Evolutionary conservation across 2,797 vertebrate species (phyloP).

Genomic region (Cottoperca gobio): DNA sequence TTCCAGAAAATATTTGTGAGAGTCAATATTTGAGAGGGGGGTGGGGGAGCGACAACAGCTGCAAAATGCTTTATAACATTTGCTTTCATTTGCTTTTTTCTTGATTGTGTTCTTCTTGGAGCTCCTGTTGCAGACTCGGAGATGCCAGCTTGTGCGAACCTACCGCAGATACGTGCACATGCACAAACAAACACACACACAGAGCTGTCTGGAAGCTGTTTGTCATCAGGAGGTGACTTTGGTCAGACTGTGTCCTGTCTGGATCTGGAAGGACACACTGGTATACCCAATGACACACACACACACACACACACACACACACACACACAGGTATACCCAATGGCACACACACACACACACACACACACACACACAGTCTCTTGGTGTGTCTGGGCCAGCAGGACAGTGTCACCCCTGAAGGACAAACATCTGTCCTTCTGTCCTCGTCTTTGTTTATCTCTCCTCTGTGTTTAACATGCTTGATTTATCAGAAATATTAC

Average conservation of each 20-base stretch:
- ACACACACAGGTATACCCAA: constrained; percentile 14
- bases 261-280: constrained; percentile 60
- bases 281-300: not conserved
- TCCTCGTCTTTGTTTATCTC: not conserved
- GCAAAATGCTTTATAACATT: constrained; percentile 22
- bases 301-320: constrained; percentile 16
- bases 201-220: constrained; percentile 49
- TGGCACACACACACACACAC: too few relatives aligned
- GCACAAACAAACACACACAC: not conserved
- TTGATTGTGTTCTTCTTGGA: constrained; percentile 25
- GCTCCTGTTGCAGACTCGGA: not conserved
- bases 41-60: constrained; percentile 1
- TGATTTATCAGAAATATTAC: not conserved
- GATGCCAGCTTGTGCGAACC: not conserved
- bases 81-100: constrained; percentile 25
- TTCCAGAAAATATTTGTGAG: constrained; percentile 25
- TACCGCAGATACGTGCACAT: constrained; percentile 1
- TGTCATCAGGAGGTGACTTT: constrained; percentile 55
- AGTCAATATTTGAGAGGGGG: constrained; percentile 46
- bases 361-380: not conserved
- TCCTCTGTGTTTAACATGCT: not conserved
- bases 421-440: constrained; percentile 12
- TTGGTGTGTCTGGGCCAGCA: constrained; percentile 17
- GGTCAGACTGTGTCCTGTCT: constrained; percentile 50
- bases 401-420: constrained; percentile 45